Evolutionary conservation across 2,113 vertebrate species (phyloP), one percentile per base, ranked within the genome.

Genomic region (Chloroceryle aenea): DNA sequence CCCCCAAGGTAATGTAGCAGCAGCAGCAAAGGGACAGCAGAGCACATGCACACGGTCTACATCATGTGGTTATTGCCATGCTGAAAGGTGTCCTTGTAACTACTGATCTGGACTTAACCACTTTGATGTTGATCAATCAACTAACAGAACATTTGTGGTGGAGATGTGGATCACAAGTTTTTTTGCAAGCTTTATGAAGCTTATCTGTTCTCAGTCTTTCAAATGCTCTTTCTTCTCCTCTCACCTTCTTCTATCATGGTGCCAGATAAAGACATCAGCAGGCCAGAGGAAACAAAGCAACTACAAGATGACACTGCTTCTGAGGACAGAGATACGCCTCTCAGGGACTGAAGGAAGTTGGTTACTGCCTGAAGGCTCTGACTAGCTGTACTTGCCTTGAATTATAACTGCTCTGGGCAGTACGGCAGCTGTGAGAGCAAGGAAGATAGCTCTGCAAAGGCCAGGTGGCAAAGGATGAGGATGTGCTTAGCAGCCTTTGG

Each of bases 241-340:
- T 34, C 2, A 1, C 19, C 30, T 58, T 62, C n/a, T 72, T 78
- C 42, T 64, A 48, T 55, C 0, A 0, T 55, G n/a, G 23, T 2
- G 6, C 43, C 43, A 80, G 56, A 75, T 36, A 62, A 79, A 79
- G n/a, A 29, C 14, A 38, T 38, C 15, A 56, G 42, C 6, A 27
- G 58, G 48, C 47, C 3, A 12, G 48, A 32, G 14, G 26, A 29
- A 92, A 38, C 32, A 61, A 84, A 80, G 72, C 29, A 91, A 36
- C 13, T n/a, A 21, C 9, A 72, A 62, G 27, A 40, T 58, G 36
- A 26, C 45, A 9, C n/a, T 43, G 36, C 74, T 75, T 63, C 67
- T 76, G 36, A 68, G 47, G n/a, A 62, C 34, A 45, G 5, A 32
- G 45, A 11, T 21, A 32, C 7, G 6, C 21, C 36, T 62, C 72